Evolutionary conservation across 2,113 vertebrate species (phyloP).

Genomic region (Myocastor coypus): DNA sequence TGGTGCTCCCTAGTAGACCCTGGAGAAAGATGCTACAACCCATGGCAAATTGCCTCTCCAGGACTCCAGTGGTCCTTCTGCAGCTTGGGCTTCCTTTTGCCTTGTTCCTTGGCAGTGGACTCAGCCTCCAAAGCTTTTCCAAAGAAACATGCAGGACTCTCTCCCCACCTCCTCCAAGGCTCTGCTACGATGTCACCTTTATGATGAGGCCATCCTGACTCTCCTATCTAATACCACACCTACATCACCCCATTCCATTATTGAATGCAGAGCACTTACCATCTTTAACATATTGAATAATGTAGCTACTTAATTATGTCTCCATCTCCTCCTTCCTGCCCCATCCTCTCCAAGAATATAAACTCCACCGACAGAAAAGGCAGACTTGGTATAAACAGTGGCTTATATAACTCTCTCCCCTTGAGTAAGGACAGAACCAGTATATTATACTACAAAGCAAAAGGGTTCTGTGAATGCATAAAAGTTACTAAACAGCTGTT

Average conservation of each 20-base stretch:
- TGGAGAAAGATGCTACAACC: neutral
- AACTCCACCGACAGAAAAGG: neutral
- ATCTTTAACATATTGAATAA: neutral
- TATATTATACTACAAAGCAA: neutral
- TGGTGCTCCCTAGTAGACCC: no score
- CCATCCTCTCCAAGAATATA: neutral
- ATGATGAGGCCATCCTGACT: neutral
- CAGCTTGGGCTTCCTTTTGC: neutral
- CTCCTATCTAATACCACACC: neutral
- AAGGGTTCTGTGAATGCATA: neutral
- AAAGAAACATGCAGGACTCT: neutral
- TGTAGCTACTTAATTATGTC: neutral
- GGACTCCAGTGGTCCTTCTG: neutral
- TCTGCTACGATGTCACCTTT: neutral
- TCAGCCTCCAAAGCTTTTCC: neutral
- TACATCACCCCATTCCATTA: neutral
- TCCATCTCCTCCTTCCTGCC: neutral
- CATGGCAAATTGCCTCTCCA: neutral
- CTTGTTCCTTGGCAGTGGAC: neutral
- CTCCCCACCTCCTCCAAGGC: neutral
- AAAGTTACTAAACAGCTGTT: slow-evolving; percentile 17
- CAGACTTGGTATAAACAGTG: neutral
- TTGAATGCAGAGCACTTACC: neutral
- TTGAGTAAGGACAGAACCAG: neutral
- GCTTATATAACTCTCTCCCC: neutral